Evolutionary conservation across 2,888 invertebrate genomes (phyloP).

Genomic region (Atrina japonica): DNA sequence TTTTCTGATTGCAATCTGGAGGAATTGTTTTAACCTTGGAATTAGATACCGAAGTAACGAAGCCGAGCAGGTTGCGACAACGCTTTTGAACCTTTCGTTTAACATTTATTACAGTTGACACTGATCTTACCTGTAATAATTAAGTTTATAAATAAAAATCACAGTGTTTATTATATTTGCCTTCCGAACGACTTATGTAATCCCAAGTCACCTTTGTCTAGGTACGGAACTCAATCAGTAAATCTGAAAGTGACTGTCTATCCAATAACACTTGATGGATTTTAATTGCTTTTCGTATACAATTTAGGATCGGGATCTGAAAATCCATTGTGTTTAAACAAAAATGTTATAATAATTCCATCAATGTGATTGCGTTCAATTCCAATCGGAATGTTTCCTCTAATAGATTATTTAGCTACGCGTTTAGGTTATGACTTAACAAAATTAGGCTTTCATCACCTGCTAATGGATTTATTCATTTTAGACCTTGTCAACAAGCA

Average conservation of each 20-base stretch:
- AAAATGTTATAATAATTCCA: slow-evolving; percentile 36
- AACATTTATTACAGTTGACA: slow-evolving; percentile 2
- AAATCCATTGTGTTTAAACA: slow-evolving; percentile 21
- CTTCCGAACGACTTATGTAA: background rate
- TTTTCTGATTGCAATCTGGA: no score
- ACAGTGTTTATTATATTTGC: slow-evolving; percentile 1
- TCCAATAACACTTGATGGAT: slow-evolving; percentile 15
- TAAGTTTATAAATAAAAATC: no score
- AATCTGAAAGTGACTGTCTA: no score
- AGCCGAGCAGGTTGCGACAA: no score
- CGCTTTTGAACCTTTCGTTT: background rate
- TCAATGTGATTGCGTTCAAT: slow-evolving; percentile 19
- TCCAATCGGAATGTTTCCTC: slow-evolving; percentile 6
- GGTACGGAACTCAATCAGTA: no score
- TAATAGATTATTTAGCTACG: slow-evolving; percentile 18
- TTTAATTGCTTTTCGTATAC: slow-evolving; percentile 25
- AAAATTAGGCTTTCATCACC: slow-evolving; percentile 30
- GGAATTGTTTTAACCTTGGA: no score
- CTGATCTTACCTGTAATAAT: slow-evolving; percentile 5
- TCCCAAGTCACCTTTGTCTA: no score
- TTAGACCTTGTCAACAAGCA: slow-evolving; percentile 18
- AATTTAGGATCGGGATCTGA: slow-evolving; percentile 17
- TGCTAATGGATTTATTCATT: slow-evolving; percentile 23
- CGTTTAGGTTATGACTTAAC: slow-evolving; percentile 9
- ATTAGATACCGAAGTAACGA: no score